Evolutionary conservation across 2,888 invertebrate genomes (phyloP).

Genomic region (Caenorhabditis japonica): DNA sequence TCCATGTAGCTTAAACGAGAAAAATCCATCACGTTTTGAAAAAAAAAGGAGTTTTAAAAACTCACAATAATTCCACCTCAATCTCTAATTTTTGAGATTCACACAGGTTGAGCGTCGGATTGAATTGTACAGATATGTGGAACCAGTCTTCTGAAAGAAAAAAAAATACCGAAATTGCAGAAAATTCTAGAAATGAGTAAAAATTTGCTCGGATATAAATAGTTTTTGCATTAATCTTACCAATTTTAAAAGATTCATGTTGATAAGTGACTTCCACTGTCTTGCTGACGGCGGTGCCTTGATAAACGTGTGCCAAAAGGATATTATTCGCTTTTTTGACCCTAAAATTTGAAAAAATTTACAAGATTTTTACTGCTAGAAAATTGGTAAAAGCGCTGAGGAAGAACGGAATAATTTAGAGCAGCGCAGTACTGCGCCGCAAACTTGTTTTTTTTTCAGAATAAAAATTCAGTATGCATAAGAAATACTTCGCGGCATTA

Average conservation of each 20-base stretch:
- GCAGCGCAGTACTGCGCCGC: too few relatives aligned
- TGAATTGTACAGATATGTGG: conserved; percentile 44
- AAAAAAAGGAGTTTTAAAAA: not conserved
- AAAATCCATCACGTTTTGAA: not conserved
- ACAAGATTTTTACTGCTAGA: too few relatives aligned
- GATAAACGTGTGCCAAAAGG: conserved; percentile 27
- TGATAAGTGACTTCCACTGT: conserved; percentile 55
- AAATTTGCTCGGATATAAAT: too few relatives aligned
- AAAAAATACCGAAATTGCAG: not conserved
- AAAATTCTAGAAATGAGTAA: too few relatives aligned
- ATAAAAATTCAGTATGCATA: too few relatives aligned
- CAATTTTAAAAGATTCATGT: conserved; percentile 49
- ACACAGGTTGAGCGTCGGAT: conserved; percentile 35
- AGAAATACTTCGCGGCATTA: too few relatives aligned
- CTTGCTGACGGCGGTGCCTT: conserved; percentile 44
- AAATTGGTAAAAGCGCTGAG: too few relatives aligned
- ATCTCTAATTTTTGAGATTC: conserved; percentile 34
- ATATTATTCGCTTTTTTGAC: conserved; percentile 12
- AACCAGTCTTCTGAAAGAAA: conserved; percentile 49
- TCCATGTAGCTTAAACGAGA: conserved; percentile 50
- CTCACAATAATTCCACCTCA: conserved; percentile 54
- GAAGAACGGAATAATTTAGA: too few relatives aligned
- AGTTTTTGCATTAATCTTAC: too few relatives aligned
- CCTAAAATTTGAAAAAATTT: not conserved
- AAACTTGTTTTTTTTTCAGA: too few relatives aligned